Base-by-base conservation (phyloP, 2,888 invertebrate genomes). In the Margaritifera margaritifera region DNA sequence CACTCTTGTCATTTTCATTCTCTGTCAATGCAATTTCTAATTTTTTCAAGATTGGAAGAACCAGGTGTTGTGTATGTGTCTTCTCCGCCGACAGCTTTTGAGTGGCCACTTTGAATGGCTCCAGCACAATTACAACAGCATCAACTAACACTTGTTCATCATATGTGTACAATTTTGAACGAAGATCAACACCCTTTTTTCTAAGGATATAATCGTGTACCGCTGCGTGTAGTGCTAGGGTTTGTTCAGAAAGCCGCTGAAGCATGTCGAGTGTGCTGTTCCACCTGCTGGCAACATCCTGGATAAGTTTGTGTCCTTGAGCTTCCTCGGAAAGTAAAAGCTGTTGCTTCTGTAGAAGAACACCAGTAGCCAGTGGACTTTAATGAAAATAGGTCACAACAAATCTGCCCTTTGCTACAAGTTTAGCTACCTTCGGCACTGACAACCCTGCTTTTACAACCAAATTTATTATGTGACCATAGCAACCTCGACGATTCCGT, bases 281-380 rank as follows among this genome's bases (percentile, higher is more conserved):
- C 61, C 69, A 69, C 18, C 69, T 51, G 6, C 61, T 64, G 22
- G 55, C 22, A 20, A 68, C 64, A 64, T 69, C 64, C 52, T 52
- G 27, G 18, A 69, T 60, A 6, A 69, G 31, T 51, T 59, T 69
- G 27, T 65, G 62, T 27, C 53, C 56, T 60, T 24, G 24, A 3
- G 50, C 25, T 42, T 52, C 19, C 20, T 51, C 54, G 6, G 62
- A 22, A 19, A 55, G 5, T 2, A 64, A 50, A 27, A 62, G 50
- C 56, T 56, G 60, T 31, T 66, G 42, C 42, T 66, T 66, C 24
- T 27, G 52, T 5, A 24, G 19, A 15, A 66, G 61, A 6, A 24
- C 55, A 15, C 55, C 62, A 42, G 22, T 66, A 15, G 55, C 60
- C n/a, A 20, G 25, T 20, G 60, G 11, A 52, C 20, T 56, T 60